phyloP scores from a whole-genome alignment of 2,113 vertebrate species.

The Gnathonemus echidnorhynchus region DNA sequence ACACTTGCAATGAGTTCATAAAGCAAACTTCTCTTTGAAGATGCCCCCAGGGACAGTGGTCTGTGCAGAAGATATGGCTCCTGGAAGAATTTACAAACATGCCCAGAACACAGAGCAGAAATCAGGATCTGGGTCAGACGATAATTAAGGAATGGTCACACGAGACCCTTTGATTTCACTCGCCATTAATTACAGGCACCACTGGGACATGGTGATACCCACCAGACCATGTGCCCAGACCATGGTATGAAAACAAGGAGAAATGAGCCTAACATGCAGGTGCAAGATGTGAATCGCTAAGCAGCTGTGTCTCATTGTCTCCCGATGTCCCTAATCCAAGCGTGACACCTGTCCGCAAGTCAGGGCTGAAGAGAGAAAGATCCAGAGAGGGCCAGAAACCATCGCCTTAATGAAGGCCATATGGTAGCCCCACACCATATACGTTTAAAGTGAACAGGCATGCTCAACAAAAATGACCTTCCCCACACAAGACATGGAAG shows the following conservation, averaged over 20 bases:
- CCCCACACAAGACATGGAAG: not conserved
- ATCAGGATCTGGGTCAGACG: not conserved
- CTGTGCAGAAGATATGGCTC: constrained; percentile 27
- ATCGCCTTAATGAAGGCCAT: not conserved
- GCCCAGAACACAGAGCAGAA: constrained; percentile 40
- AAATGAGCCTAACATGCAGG: not conserved
- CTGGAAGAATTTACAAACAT: constrained; percentile 48
- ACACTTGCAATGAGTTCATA: constrained; percentile 1
- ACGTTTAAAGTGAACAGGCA: not conserved
- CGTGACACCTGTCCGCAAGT: not conserved
- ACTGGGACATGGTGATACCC: not conserved
- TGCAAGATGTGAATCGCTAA: not conserved
- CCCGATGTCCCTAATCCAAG: not conserved
- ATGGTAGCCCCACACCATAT: not conserved
- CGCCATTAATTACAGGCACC: constrained; percentile 37
- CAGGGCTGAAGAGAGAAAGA: not conserved
- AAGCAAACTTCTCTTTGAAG: constrained; percentile 21
- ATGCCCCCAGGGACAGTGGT: constrained; percentile 32
- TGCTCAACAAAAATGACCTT: not conserved
- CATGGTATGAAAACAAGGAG: not conserved
- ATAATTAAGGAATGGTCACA: not conserved
- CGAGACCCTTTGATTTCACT: constrained; percentile 42
- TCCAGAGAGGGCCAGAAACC: not conserved
- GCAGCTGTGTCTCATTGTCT: constrained; percentile 13
- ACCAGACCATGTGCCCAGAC: not conserved